Evolutionary conservation across 2,888 invertebrate genomes (phyloP).

Genomic region (Hypomecis punctinalis): DNA sequence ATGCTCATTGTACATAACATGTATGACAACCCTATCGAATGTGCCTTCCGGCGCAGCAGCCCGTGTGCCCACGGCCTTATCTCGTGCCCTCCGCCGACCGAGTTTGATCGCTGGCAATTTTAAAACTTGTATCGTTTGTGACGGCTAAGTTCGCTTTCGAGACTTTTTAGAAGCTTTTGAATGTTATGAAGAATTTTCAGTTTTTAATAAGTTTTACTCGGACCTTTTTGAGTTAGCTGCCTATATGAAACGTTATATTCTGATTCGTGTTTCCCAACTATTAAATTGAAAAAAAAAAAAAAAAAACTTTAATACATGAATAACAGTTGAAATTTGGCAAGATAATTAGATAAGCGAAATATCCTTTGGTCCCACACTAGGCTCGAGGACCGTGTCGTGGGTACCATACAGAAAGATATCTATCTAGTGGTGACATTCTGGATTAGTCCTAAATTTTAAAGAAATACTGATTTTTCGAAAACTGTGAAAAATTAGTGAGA

Average conservation of each 20-base stretch:
- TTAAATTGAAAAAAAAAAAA: too few species aligned
- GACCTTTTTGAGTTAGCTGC: neutral
- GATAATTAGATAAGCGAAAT: too few species aligned
- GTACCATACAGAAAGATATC: too few species aligned
- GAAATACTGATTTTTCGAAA: too few species aligned
- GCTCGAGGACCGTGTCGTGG: too few species aligned
- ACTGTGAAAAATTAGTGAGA: too few species aligned
- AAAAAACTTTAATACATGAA: too few species aligned
- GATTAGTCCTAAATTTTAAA: too few species aligned
- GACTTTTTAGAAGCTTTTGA: slow-evolving; percentile 18
- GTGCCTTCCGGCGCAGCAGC: slow-evolving; percentile 49
- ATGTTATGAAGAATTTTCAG: slow-evolving; percentile 21
- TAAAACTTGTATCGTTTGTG: slow-evolving; percentile 55
- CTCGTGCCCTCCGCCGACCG: slow-evolving; percentile 52
- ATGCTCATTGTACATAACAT: neutral
- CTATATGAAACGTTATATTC: neutral
- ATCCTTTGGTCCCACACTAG: too few species aligned
- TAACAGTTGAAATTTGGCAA: too few species aligned
- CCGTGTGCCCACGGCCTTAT: slow-evolving; percentile 49
- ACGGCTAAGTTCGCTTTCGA: slow-evolving; percentile 32
- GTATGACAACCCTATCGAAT: slow-evolving; percentile 47
- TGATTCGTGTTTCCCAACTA: too few species aligned
- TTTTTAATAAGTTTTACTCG: slow-evolving; percentile 10
- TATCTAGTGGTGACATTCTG: too few species aligned
- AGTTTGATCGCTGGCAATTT: slow-evolving; percentile 61